Evolutionary conservation across 2,888 invertebrate species (phyloP).

Genomic region (Caenorhabditis sinica): DNA sequence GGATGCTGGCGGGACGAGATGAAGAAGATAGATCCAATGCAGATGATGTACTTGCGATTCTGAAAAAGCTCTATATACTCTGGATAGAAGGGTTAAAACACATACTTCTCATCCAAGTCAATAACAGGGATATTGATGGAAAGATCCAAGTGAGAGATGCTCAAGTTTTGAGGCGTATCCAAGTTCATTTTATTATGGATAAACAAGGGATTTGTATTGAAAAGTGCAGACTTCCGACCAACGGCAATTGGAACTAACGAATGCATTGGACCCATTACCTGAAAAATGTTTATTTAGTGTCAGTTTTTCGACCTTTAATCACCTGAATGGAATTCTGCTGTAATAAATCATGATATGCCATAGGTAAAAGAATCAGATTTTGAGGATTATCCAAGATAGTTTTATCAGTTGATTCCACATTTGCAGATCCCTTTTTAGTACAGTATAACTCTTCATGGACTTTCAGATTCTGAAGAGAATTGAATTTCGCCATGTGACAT

Average conservation of each 20-base stretch:
- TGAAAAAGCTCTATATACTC: not conserved
- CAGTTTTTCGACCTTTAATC: not conserved
- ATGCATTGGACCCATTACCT: conserved; percentile 73
- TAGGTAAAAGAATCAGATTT: conserved; percentile 44
- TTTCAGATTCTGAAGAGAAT: conserved; percentile 59
- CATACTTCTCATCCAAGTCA: conserved; percentile 48
- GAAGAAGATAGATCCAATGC: conserved; percentile 34
- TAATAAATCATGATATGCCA: conserved; percentile 50
- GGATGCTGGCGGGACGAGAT: conserved; percentile 19
- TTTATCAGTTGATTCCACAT: not conserved
- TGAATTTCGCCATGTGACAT: conserved; percentile 71
- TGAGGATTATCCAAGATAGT: not conserved
- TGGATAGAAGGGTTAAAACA: not conserved
- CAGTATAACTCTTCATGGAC: conserved; percentile 71
- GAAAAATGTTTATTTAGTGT: conserved; percentile 10
- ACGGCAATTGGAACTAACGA: conserved; percentile 74
- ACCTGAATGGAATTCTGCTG: conserved; percentile 52
- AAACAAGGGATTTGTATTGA: conserved; percentile 42
- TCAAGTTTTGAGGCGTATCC: conserved; percentile 50
- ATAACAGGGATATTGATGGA: conserved; percentile 60
- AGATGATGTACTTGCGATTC: conserved; percentile 15
- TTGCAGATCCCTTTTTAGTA: conserved; percentile 21
- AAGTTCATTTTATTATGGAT: conserved; percentile 40
- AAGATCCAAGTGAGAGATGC: conserved; percentile 26
- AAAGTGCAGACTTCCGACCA: conserved; percentile 43